Base-by-base conservation (phyloP, 23 tunicate genomes). In the Botrylloides violaceus region DNA sequence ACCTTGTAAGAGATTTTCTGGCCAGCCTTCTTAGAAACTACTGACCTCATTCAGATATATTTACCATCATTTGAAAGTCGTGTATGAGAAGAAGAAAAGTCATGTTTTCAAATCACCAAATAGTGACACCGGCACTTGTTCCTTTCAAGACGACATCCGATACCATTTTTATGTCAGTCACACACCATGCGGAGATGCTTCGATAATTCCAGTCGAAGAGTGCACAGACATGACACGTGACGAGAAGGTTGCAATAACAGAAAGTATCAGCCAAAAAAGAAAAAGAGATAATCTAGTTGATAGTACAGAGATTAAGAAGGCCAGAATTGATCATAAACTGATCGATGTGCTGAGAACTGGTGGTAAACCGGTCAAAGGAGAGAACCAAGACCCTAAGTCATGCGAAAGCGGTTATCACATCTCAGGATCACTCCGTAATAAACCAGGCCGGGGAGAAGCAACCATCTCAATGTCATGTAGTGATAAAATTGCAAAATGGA, bases 401-500 rank as follows among this genome's bases (percentile, higher is more conserved):
- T 43, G 53, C 15, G 9, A 9, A 9, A 15, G 49, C 6, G 29
- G 34, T 57, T 88, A 77, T 37, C 96, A 88, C 57, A 60, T 59
- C 5, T 31, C 73, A 19, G 82, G 86, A 2, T 31, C 39, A 0
- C 73, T 88, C 34, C 34, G 96, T 6, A 82, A 75, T 20, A 88
- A 88, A 66, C 96, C 96, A 28, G 96, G 96, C 2, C 72, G 96
- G 0, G 96, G 96, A 4, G 77, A 65, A 4, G 56, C 74, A 22
- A 88, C 96, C 2, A 55, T 38, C n/a, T 88, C 96, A 2, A 88
- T 88, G 96, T 81, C 87, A 12, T 88, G 96, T 73, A 88, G 96
- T 43, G 96, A 88, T 49, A 88, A 88, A 58, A 72, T 88, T 3
- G 64, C 79, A 33, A 77, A 77, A 34, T 88, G 96, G 96, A 88